Base-by-base conservation (phyloP, 2,113 vertebrate species). In the Gobius niger region DNA sequence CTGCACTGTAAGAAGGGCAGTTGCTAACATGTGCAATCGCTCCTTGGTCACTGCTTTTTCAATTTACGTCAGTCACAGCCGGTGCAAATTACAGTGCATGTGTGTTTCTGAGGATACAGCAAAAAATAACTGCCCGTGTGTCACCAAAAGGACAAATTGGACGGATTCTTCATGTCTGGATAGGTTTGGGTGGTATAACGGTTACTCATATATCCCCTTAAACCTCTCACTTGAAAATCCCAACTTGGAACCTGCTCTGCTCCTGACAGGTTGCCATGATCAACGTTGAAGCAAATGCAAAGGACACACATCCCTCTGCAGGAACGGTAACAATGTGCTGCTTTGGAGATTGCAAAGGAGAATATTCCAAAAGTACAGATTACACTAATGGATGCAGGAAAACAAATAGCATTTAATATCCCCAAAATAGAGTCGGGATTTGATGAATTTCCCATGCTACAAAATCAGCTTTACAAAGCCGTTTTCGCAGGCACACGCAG, bases 81-180 rank as follows among this genome's bases (percentile, higher is more conserved):
- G 49, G 44, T 65, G 59, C 12, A 47, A 65, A 72, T 34, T 34
- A 3, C 24, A 34, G 24, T 34, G 70, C 50, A n/a, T 5, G 60
- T 41, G 40, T 62, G 77, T 83, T 87, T 73, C 83, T 83, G 63
- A 47, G 80, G 68, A 67, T 54, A 75, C 15, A 15, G 86, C 79
- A 84, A 86, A 68, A 73, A 77, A 64, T 70, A 50, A 49, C 73
- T 47, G 68, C 46, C 70, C 75, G 78, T 75, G 62, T 75, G 82
- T 87, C 74, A 76, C 63, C 65, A 80, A 83, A 76, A 77, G 67
- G 62, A 80, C 80, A 68, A 77, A 85, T 61, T 34, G 24, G 24
- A 34, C 5, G 24, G 24, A 34, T 34, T 34, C 24, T 1, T 34
- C 24, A 4, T 34, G 24, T 34, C 24, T 34, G 24, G 24, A 34